Evolutionary conservation across 2,888 invertebrate species (phyloP).

Genomic region (Drosophila formosana): DNA sequence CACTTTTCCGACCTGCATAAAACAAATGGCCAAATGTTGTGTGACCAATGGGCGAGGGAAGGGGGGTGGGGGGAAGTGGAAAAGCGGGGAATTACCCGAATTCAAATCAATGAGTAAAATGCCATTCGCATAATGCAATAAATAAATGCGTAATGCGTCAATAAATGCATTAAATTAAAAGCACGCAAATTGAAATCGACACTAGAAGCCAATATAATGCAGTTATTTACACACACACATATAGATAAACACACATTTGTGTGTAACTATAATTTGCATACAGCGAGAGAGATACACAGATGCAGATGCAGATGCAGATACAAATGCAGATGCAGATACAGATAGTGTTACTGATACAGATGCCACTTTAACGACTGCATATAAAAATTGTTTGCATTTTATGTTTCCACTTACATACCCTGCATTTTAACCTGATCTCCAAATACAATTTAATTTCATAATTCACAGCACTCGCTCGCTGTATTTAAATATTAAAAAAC

Average conservation of each 20-base stretch:
- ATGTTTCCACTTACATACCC: neutral
- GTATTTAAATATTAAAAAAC: no score
- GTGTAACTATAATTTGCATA: constrained; percentile 5
- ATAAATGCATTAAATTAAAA: constrained; percentile 57
- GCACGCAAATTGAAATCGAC: constrained; percentile 53
- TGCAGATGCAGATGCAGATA: neutral
- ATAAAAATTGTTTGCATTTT: neutral
- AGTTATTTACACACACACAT: constrained; percentile 10
- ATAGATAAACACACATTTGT: neutral
- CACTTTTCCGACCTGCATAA: no score
- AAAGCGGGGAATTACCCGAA: constrained; percentile 2
- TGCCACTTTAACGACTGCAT: neutral
- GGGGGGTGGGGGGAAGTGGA: neutral
- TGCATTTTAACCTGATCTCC: neutral
- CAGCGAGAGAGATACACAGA: neutral
- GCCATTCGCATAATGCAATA: constrained; percentile 45
- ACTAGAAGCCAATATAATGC: constrained; percentile 31
- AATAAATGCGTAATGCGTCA: constrained; percentile 51
- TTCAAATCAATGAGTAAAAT: constrained; percentile 27
- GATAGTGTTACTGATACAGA: neutral
- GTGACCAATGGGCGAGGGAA: no score
- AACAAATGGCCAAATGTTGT: neutral
- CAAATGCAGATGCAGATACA: neutral
- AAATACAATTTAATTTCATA: neutral
- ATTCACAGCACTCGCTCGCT: no score